Base-by-base conservation (phyloP, 2,888 invertebrate genomes). In the Sarcophaga caerulescens region DNA sequence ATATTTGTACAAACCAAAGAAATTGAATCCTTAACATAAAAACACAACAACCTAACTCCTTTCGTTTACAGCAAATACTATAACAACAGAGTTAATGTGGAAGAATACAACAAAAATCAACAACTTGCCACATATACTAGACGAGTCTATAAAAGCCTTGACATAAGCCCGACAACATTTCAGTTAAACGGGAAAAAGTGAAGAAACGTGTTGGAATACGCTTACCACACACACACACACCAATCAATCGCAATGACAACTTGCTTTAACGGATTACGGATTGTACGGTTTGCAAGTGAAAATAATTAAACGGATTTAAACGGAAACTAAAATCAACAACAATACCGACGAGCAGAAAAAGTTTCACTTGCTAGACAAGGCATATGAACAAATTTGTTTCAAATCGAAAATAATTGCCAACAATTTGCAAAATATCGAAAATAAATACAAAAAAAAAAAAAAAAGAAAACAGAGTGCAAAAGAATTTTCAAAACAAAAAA, bases 101-200 rank as follows among this genome's bases (percentile, higher is more conserved):
- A 52, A 52, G 2, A 4, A 52, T 59, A 45, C 52, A 85, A 87
- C 89, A 90, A 92, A 52, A 52, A 90, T 91, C 92, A 92, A 92
- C 92, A 92, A 90, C 35, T 47, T 73, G 19, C 57, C 69, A 77
- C 79, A 74, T 8, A 66, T 59, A 74, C 66, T 4, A 17, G 52
- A 88, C 89, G 90, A 92, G 91, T 91, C 92, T 92, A 92, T 92
- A 92, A 90, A 92, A 92, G 91, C 89, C 87, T 82, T 85, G 85
- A 87, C 84, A 76, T 82, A 62, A 87, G 68, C 70, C 69, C 79
- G 87, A 82, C 81, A 87, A 87, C 81, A 84, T 79, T 87, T 87
- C 84, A 87, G 85, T 86, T 81, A 68, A 73, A 81, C 78, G 81
- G 66, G 70, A 74, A 81, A 35, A 86, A 81, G 68, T 75, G 66